phyloP scores from a whole-genome alignment of 2,888 invertebrate genomes.

The Frankliniella intonsa region DNA sequence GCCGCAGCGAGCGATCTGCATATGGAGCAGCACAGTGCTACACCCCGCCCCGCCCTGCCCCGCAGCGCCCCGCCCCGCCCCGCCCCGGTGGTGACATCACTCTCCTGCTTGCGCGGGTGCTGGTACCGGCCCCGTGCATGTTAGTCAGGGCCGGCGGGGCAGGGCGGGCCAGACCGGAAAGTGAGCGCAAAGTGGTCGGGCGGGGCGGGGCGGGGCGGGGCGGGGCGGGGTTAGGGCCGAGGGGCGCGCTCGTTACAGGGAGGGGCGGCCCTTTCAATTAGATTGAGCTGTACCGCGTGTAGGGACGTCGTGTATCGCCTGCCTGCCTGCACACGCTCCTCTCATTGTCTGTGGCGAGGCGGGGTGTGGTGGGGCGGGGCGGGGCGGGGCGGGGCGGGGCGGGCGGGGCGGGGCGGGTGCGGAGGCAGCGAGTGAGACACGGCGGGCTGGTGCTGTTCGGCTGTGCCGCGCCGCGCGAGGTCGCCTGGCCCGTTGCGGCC shows the following conservation, averaged over 20 bases:
- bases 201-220: no score
- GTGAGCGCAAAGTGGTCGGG: no score
- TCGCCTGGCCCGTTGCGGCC: slow-evolving; percentile 15
- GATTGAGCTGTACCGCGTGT: neutral
- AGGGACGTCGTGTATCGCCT: neutral
- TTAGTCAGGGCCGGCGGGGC: neutral
- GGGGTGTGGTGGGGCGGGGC: neutral
- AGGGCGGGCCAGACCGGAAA: no score
- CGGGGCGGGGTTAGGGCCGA: no score
- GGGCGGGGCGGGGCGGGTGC: neutral
- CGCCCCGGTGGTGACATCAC: neutral
- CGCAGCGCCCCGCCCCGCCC: neutral
- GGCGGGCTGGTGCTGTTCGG: neutral
- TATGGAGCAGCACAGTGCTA: neutral
- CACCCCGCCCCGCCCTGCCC: no score
- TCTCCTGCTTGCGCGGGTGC: neutral
- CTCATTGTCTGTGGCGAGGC: neutral
- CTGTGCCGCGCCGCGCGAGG: slow-evolving; percentile 10
- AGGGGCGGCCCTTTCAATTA: neutral
- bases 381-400: neutral
- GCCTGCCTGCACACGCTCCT: no score
- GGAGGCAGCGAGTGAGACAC: neutral
- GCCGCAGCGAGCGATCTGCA: neutral
- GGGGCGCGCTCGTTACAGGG: neutral
- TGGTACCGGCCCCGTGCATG: neutral